Conservation (phyloP, 1,140 invertebrate species). For the Triops longicaudatus region DNA sequence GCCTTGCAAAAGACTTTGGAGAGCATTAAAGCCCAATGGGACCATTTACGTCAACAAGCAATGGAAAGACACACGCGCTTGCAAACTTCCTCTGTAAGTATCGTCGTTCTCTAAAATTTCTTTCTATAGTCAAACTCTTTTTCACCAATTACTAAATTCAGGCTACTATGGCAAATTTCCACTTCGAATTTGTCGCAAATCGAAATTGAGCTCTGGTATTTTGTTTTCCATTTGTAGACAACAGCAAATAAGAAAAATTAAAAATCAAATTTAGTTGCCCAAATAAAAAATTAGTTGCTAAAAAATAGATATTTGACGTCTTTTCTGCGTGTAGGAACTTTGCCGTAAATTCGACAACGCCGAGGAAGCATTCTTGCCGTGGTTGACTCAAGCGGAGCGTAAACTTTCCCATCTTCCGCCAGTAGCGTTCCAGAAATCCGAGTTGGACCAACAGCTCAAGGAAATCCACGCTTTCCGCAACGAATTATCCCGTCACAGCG, state of each 20-base stretch:
- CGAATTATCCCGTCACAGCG: slow-evolving; percentile 69
- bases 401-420: slow-evolving; percentile 69
- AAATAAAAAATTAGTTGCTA: too few relatives aligned
- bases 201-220: too few relatives aligned
- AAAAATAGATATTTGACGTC: neutral
- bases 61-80: slow-evolving; percentile 72
- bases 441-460: slow-evolving; percentile 78
- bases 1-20: slow-evolving; percentile 62
- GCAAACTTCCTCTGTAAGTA: slow-evolving; percentile 61
- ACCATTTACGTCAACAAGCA: slow-evolving; percentile 74
- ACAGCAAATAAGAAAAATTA: too few relatives aligned
- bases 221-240: too few relatives aligned
- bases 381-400: slow-evolving; percentile 78
- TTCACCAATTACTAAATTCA: neutral
- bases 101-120: slow-evolving; percentile 3
- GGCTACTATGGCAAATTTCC: neutral
- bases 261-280: too few relatives aligned
- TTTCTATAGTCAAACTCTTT: slow-evolving; percentile 16
- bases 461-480: slow-evolving; percentile 84
- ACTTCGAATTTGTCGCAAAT: slow-evolving; percentile 12
- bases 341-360: slow-evolving; percentile 80
- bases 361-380: slow-evolving; percentile 76
- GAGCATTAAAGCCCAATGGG: slow-evolving; percentile 79
- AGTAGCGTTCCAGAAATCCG: slow-evolving; percentile 65
- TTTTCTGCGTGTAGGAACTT: slow-evolving; percentile 51